phyloP scores from a whole-genome alignment of 2,113 vertebrate genomes.

The Leuciscus idus region DNA sequence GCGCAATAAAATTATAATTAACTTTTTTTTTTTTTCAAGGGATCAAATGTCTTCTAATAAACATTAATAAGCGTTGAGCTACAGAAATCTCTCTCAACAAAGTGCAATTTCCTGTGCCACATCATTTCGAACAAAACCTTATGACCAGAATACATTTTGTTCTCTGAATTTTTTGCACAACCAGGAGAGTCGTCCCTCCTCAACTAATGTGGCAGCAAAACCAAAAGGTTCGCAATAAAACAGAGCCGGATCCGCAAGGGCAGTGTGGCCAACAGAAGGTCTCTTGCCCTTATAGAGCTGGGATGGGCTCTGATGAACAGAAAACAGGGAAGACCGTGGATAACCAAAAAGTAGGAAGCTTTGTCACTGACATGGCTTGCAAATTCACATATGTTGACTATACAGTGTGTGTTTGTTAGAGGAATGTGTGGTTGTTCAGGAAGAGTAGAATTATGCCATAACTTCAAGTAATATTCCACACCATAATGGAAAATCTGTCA shows the following conservation, averaged over 20 bases:
- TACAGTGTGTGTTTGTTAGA: constrained; percentile 42
- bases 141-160: constrained; percentile 2
- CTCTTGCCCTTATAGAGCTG: neutral
- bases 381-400: constrained; percentile 42
- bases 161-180: constrained; percentile 9
- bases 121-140: constrained; percentile 52
- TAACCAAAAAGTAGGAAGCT: constrained; percentile 19
- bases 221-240: neutral
- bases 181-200: constrained; percentile 17
- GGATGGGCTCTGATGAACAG: constrained; percentile 21
- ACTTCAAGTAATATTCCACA: neutral
- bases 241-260: neutral
- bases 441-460: constrained; percentile 38
- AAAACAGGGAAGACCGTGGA: constrained; percentile 45
- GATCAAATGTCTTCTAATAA: constrained; percentile 60
- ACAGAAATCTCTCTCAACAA: constrained; percentile 41
- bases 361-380: constrained; percentile 35
- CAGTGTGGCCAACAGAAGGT: neutral
- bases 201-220: neutral
- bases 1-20: constrained; percentile 58
- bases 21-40: constrained; percentile 41
- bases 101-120: constrained; percentile 68
- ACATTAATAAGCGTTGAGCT: constrained; percentile 53
- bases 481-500: neutral
- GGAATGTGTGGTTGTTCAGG: constrained; percentile 27